Conservation (phyloP, 2,888 invertebrate species). For the Myopa tessellatipennis region DNA sequence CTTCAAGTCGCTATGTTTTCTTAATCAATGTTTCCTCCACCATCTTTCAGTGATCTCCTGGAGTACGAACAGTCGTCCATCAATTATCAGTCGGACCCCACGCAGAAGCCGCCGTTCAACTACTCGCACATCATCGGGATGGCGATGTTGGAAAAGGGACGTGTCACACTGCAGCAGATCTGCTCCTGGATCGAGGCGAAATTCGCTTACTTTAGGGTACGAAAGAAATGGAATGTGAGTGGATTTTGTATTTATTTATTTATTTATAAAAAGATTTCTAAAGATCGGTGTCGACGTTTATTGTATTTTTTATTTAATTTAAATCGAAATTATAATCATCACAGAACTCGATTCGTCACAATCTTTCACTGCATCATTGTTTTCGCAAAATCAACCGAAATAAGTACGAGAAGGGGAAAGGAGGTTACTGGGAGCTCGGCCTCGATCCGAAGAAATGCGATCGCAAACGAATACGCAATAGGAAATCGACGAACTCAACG, state of each 20-base stretch:
- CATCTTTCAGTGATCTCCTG: constrained; percentile 55
- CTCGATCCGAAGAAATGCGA: constrained; percentile 66
- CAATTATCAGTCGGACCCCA: constrained; percentile 59
- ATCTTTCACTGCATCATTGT: constrained; percentile 65
- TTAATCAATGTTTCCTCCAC: not conserved
- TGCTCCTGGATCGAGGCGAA: constrained; percentile 67
- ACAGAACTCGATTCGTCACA: constrained; percentile 67
- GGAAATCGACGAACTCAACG: constrained; percentile 39
- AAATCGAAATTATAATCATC: constrained; percentile 25
- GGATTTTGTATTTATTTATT: too few relatives aligned
- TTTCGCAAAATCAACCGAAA: constrained; percentile 66
- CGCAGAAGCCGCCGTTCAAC: constrained; percentile 67
- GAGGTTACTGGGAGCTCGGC: constrained; percentile 67
- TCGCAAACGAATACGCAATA: constrained; percentile 64
- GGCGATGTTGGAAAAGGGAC: constrained; percentile 67
- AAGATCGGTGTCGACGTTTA: not conserved
- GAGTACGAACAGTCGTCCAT: constrained; percentile 60
- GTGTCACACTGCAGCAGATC: constrained; percentile 66
- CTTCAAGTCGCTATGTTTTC: not conserved
- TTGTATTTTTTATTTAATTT: constrained; percentile 25
- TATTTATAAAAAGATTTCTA: too few relatives aligned
- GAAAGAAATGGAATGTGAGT: constrained; percentile 68
- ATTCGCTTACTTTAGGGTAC: constrained; percentile 66
- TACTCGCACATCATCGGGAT: constrained; percentile 68
- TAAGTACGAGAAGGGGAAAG: constrained; percentile 67